Evolutionary conservation across 2,888 invertebrate species (phyloP).

Genomic region (Drosophila setosimentum): DNA sequence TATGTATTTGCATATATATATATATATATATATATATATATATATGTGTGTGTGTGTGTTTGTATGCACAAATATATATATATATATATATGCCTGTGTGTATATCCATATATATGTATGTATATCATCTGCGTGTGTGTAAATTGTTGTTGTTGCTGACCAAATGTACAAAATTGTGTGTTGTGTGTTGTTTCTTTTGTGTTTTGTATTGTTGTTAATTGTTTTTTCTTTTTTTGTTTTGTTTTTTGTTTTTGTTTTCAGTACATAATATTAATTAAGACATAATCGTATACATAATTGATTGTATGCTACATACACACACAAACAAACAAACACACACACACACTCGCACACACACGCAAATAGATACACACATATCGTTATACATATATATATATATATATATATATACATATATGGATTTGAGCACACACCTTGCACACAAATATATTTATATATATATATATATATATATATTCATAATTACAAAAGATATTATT

Average conservation of each 20-base stretch:
- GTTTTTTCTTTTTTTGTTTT: constrained; percentile 6
- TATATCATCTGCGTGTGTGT: constrained; percentile 8
- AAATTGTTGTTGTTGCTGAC: constrained; percentile 13
- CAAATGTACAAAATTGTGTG: constrained; percentile 22
- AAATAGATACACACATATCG: constrained; percentile 5
- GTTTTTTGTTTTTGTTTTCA: constrained; percentile 15
- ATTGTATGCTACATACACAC: constrained; percentile 53
- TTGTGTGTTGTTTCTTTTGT: not conserved
- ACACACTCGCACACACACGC: constrained; percentile 4
- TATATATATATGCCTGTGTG: not conserved
- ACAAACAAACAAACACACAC: constrained; percentile 22
- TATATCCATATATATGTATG: constrained; percentile 2
- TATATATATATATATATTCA: constrained; percentile 8
- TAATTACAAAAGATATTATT: constrained; percentile 42
- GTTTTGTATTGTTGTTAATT: constrained; percentile 6
- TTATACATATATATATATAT: constrained; percentile 3
- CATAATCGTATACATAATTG: constrained; percentile 74
- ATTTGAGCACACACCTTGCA: constrained; percentile 11
- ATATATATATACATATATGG: constrained; percentile 8
- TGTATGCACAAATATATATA: constrained; percentile 4
- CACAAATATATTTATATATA: constrained; percentile 1
- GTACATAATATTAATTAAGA: constrained; percentile 57
- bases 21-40: constrained; percentile 3
- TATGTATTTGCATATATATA: constrained; percentile 22
- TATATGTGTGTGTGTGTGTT: not conserved